Percentiles rank a stretch among this genome's conserved stretches.
phyloP scores from a whole-genome alignment of 2,797 vertebrate genomes.

The Pseudochirops corinnae region DNA sequence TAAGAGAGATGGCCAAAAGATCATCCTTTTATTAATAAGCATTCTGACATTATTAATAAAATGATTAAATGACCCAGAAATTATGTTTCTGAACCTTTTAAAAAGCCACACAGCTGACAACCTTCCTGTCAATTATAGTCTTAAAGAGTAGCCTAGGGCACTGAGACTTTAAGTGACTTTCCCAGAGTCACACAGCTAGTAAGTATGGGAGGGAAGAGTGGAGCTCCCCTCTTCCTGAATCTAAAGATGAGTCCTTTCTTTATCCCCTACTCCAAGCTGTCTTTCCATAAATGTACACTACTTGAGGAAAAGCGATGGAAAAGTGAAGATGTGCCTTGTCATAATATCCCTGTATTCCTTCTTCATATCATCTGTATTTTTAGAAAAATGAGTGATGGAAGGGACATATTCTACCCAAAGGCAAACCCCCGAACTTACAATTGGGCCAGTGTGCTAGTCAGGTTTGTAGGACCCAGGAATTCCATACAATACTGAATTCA shows the following conservation, averaged over 20 bases:
- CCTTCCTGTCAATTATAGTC: background rate
- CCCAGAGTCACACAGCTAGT: background rate
- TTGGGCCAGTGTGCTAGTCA: background rate
- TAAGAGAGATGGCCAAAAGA: too few species aligned
- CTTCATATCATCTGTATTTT: background rate
- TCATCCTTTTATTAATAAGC: too few species aligned
- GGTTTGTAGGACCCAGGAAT: background rate
- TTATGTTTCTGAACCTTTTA: too few species aligned
- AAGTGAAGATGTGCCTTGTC: background rate
- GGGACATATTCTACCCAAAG: background rate
- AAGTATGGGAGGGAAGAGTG: background rate
- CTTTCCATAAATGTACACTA: background rate
- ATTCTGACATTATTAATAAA: too few species aligned
- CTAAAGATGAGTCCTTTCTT: background rate
- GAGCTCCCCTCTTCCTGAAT: background rate
- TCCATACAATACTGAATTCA: background rate
- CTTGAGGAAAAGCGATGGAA: background rate
- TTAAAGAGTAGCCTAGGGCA: background rate
- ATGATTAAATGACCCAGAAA: too few species aligned
- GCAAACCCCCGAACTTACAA: background rate
- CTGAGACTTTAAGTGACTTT: background rate
- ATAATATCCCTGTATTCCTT: background rate
- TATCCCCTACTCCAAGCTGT: background rate
- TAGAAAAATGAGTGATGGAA: background rate
- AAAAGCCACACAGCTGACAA: background rate